A percentile compares a stretch with the other conserved stretches of the same genome.
These are phyloP conservation scores for Eurystomus gularis DNA, from an alignment of 2,113 vertebrate species.

Conservation along the genomic window DNA sequence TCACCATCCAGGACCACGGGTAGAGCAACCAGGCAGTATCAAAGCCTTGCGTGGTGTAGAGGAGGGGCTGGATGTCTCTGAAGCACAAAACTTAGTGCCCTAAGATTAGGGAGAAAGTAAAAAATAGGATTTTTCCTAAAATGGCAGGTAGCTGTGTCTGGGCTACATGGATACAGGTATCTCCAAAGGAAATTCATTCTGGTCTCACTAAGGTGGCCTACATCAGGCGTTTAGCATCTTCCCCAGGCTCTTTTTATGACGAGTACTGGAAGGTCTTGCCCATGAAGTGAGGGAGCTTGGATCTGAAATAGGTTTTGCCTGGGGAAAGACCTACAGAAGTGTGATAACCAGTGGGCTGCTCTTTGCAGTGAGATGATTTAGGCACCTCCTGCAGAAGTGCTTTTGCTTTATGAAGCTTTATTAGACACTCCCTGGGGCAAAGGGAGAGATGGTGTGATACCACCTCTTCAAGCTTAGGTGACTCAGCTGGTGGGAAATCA, in stretches of 20 bases:
- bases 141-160: neutral
- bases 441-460: too few relatives aligned
- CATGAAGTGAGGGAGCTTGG: fast-evolving
- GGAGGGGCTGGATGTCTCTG: neutral
- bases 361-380: fast-evolving
- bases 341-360: neutral
- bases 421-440: neutral
- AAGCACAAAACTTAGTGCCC: neutral
- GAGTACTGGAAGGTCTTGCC: neutral
- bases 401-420: neutral
- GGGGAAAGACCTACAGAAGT: neutral
- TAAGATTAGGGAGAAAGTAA: neutral
- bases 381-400: neutral
- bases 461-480: neutral
- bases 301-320: neutral
- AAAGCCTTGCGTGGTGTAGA: neutral
- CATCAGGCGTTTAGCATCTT: too few relatives aligned
- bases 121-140: too few relatives aligned
- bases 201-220: neutral
- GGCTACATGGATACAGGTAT: too few relatives aligned
- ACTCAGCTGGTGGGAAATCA: neutral
- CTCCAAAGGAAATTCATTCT: neutral
- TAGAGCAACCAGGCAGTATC: neutral
- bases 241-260: too few relatives aligned
- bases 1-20: fast-evolving